phyloP scores from a whole-genome alignment of 1,140 invertebrate genomes.

The Sycophaga agraensis region DNA sequence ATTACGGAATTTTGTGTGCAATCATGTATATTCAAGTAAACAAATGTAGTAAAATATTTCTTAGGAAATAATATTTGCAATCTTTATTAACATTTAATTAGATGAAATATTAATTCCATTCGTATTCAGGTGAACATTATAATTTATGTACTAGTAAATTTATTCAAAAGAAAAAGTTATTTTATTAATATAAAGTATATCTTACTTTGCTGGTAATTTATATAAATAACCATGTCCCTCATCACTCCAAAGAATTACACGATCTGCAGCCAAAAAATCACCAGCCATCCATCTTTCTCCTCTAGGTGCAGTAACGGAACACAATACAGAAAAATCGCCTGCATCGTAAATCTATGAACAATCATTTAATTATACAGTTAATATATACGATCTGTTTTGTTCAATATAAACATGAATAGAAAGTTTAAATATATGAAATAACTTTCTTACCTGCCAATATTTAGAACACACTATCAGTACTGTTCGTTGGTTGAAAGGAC shows the following conservation, averaged over 20 bases:
- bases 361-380: background rate
- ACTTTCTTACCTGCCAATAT: slow-evolving; percentile 86
- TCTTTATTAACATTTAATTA: too few relatives aligned
- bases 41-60: background rate
- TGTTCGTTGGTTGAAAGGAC: slow-evolving; percentile 92
- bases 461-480: slow-evolving; percentile 95
- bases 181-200: background rate
- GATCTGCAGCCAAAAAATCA: slow-evolving; percentile 87
- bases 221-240: slow-evolving; percentile 93
- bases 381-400: background rate
- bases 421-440: too few relatives aligned
- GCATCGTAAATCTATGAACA: slow-evolving; percentile 78
- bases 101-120: too few relatives aligned
- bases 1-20: slow-evolving; percentile 23
- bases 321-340: slow-evolving; percentile 91
- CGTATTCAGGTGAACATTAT: too few relatives aligned
- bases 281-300: slow-evolving; percentile 93
- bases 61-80: slow-evolving; percentile 16
- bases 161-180: background rate
- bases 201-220: slow-evolving; percentile 93
- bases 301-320: slow-evolving; percentile 78
- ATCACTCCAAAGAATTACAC: slow-evolving; percentile 90
- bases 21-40: slow-evolving; percentile 20
- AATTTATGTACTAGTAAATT: background rate
- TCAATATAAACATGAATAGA: slow-evolving; percentile 1